Evolutionary conservation across 2,888 invertebrate genomes (phyloP).

Genomic region (Drosophila koepferae): DNA sequence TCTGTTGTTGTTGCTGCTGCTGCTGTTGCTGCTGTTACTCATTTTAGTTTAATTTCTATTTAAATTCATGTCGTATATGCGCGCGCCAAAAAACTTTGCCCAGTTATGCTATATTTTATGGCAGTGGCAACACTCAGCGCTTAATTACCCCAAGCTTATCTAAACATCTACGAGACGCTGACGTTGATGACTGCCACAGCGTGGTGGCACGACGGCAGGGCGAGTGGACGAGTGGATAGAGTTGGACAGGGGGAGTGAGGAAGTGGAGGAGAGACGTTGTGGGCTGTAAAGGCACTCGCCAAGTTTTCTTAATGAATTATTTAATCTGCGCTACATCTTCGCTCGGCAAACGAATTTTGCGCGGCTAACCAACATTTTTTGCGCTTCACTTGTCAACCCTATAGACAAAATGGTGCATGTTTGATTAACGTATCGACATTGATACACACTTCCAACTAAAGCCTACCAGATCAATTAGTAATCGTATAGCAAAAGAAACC

Average conservation of each 20-base stretch:
- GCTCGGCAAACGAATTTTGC: conserved; percentile 53
- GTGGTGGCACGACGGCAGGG: neutral
- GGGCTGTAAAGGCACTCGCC: conserved; percentile 34
- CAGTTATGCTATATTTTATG: conserved; percentile 60
- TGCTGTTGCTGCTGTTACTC: conserved; percentile 49
- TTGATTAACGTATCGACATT: neutral
- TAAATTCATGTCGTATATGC: conserved; percentile 77
- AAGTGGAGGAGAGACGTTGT: neutral
- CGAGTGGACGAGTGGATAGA: too few relatives aligned
- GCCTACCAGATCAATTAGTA: neutral
- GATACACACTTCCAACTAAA: conserved; percentile 22
- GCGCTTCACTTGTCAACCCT: conserved; percentile 73
- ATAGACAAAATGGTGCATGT: conserved; percentile 27
- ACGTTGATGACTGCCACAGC: conserved; percentile 52
- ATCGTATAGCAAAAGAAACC: neutral
- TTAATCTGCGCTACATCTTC: conserved; percentile 76
- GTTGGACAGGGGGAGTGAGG: neutral
- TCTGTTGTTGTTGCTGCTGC: conserved; percentile 24
- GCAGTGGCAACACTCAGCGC: conserved; percentile 65
- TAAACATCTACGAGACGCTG: conserved; percentile 74
- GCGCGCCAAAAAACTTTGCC: conserved; percentile 56
- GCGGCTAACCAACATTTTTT: conserved; percentile 71
- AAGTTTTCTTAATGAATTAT: conserved; percentile 79
- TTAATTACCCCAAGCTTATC: conserved; percentile 80
- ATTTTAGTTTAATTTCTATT: conserved; percentile 80